These are phyloP conservation scores for Colistium nudipinnis DNA, from an alignment of 2,113 vertebrate genomes.

Conservation along the genomic window DNA sequence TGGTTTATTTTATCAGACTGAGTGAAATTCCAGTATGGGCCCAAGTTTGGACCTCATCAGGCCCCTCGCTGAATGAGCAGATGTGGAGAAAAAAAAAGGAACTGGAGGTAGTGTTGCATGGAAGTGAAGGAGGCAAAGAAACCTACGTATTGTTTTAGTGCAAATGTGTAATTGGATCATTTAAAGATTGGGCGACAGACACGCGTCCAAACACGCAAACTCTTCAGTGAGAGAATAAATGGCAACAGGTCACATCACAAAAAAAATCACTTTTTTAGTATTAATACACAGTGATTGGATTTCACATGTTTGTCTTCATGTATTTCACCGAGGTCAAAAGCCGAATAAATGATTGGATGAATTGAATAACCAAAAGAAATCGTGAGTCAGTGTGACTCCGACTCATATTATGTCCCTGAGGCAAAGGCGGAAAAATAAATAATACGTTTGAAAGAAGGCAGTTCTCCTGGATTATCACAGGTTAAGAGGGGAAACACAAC, in stretches of 20 bases:
- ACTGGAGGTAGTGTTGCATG: slow-evolving; percentile 17
- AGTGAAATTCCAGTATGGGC: slow-evolving; percentile 72
- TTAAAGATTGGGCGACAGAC: slow-evolving; percentile 56
- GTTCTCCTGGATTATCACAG: no score
- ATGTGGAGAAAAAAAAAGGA: slow-evolving; percentile 56
- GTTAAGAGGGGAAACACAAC: no score
- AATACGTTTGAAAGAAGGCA: no score
- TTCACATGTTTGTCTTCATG: slow-evolving; percentile 2
- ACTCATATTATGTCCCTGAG: no score
- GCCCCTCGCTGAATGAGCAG: slow-evolving; percentile 45
- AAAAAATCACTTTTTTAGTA: neutral
- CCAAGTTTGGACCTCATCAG: slow-evolving; percentile 46
- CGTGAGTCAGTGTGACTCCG: no score
- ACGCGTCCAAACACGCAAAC: slow-evolving; percentile 1
- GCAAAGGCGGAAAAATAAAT: no score
- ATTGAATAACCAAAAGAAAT: neutral
- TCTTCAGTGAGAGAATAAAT: slow-evolving; percentile 1
- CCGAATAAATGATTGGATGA: slow-evolving; percentile 2
- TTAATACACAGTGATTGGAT: neutral
- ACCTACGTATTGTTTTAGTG: slow-evolving; percentile 27
- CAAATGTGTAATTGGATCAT: slow-evolving; percentile 64
- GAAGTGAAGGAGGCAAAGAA: neutral
- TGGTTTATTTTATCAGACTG: slow-evolving; percentile 79
- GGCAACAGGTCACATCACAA: no score
- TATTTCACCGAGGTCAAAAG: slow-evolving; percentile 28